Percentiles rank a stretch among this genome's conserved stretches.
Evolutionary conservation across 2,113 vertebrate species (phyloP).

Genomic region (Lepidothrix coronata): DNA sequence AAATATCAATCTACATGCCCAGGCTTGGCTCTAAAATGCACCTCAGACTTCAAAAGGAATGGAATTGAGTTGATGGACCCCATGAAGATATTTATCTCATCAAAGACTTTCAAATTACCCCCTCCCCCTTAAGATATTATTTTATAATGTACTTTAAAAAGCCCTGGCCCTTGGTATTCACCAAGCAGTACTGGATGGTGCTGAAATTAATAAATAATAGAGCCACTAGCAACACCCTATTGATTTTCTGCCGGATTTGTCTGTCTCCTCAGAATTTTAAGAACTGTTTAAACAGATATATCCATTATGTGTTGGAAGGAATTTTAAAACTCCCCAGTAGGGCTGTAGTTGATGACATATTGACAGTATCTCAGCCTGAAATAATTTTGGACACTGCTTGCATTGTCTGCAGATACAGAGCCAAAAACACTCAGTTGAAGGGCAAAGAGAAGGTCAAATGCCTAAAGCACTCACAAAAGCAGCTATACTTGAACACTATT

Average conservation of each 20-base stretch:
- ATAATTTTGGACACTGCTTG: neutral
- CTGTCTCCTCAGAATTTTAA: conserved; percentile 59
- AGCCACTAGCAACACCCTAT: conserved; percentile 41
- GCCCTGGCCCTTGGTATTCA: neutral
- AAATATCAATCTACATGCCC: neutral
- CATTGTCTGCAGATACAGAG: neutral
- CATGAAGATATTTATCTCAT: neutral
- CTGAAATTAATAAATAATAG: conserved; percentile 64
- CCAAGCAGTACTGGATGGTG: neutral
- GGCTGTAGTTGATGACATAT: conserved; percentile 35
- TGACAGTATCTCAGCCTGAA: conserved; percentile 50
- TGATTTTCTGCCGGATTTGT: conserved; percentile 55
- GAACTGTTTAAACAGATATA: conserved; percentile 58
- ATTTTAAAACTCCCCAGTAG: conserved; percentile 46
- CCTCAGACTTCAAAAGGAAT: neutral
- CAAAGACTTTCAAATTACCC: neutral
- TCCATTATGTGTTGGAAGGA: conserved; percentile 57
- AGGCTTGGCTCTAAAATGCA: neutral
- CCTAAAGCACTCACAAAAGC: neutral
- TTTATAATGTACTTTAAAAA: neutral
- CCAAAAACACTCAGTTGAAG: neutral
- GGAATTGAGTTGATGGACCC: neutral
- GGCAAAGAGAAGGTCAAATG: conserved; percentile 35
- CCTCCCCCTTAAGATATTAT: neutral
- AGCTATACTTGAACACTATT: neutral